Evolutionary conservation across 2,797 vertebrate genomes (phyloP).

Genomic region (Helicolenus hilgendorfi): DNA sequence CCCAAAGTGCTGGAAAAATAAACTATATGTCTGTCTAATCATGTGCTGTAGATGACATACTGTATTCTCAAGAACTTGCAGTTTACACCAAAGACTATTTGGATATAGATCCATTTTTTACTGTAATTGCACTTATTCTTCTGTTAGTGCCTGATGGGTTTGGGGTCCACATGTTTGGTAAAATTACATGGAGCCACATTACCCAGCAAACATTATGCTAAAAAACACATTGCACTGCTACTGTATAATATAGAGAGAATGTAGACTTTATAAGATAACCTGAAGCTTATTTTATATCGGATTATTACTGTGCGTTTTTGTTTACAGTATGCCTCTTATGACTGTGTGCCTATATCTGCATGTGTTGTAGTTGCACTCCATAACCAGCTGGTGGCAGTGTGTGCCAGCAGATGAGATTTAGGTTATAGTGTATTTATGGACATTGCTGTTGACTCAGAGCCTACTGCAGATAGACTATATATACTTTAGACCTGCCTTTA

Average conservation of each 20-base stretch:
- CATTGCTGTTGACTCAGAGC: background rate
- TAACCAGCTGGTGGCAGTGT: slow-evolving; percentile 57
- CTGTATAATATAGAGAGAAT: background rate
- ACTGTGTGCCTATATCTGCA: background rate
- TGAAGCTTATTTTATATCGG: background rate
- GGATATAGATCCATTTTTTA: background rate
- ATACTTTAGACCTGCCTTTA: too few relatives aligned
- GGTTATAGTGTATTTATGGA: background rate
- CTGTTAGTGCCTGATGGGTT: background rate
- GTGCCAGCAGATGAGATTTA: background rate
- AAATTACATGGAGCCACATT: background rate
- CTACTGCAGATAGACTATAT: background rate
- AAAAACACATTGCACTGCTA: background rate
- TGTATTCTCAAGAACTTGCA: background rate
- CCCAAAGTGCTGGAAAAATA: background rate
- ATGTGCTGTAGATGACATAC: too few relatives aligned
- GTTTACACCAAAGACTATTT: slow-evolving; percentile 27
- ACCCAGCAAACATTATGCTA: background rate
- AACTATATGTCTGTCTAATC: background rate
- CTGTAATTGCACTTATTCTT: background rate
- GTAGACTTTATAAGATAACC: background rate
- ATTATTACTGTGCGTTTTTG: background rate
- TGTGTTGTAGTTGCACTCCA: slow-evolving; percentile 28
- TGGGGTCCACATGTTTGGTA: background rate
- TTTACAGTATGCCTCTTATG: background rate